These are phyloP conservation scores for Bostrychus sinensis DNA, from an alignment of 2,113 vertebrate genomes.

Conservation along the genomic window DNA sequence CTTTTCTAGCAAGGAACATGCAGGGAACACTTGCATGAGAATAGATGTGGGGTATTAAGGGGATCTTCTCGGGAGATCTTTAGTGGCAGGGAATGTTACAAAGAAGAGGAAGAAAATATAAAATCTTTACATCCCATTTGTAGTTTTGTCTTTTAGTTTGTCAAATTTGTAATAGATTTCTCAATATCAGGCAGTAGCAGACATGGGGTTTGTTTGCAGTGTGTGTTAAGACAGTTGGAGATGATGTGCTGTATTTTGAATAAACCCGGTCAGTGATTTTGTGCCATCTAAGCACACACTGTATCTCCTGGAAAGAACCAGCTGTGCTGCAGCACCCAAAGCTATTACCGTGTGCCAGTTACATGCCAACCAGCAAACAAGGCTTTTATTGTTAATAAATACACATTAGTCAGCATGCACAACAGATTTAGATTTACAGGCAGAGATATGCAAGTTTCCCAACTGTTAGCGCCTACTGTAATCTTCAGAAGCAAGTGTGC, in stretches of 20 bases:
- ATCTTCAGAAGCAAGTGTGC: slow-evolving; percentile 12
- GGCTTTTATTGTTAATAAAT: slow-evolving; percentile 38
- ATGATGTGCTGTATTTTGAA: background rate
- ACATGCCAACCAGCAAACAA: slow-evolving; percentile 45
- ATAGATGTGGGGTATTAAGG: slow-evolving; percentile 37
- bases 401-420: slow-evolving; percentile 49
- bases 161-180: background rate
- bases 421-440: slow-evolving; percentile 47
- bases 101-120: background rate
- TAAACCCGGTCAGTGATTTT: background rate
- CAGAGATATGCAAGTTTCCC: slow-evolving; percentile 36
- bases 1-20: slow-evolving; percentile 22
- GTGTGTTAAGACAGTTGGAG: background rate
- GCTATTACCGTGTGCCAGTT: slow-evolving; percentile 41
- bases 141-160: background rate
- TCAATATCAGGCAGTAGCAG: background rate
- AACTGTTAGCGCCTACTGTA: slow-evolving; percentile 15
- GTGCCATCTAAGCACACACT: background rate
- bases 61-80: slow-evolving; percentile 18
- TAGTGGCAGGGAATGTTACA: background rate
- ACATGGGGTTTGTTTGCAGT: slow-evolving; percentile 22
- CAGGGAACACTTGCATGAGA: slow-evolving; percentile 28
- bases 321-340: slow-evolving; percentile 18
- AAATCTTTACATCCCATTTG: too few relatives aligned
- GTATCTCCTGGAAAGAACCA: slow-evolving; percentile 1